Percentiles rank a stretch among this genome's conserved stretches.
These are phyloP conservation scores for Phenganax marumi DNA, from an alignment of 92 coral and sea anemone species.

Conservation along the genomic window DNA sequence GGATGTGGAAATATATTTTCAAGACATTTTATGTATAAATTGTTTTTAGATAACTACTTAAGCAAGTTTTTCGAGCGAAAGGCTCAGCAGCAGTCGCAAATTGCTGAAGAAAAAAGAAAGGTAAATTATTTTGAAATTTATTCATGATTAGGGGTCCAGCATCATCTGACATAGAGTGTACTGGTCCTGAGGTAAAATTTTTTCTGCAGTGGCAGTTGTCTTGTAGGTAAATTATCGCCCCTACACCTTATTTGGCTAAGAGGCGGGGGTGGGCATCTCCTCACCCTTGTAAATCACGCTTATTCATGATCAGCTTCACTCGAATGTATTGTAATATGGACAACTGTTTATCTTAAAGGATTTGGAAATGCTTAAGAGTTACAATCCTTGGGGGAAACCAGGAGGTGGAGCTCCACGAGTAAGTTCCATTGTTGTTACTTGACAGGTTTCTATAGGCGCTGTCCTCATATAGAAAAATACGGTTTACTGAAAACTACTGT, in stretches of 20 bases:
- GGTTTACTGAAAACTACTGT: neutral
- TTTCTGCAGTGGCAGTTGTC: too few species aligned
- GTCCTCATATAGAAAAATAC: neutral
- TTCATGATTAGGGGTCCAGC: neutral
- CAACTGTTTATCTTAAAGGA: conserved; percentile 54
- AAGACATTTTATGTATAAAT: neutral
- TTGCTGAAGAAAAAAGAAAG: conserved; percentile 71
- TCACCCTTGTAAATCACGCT: too few species aligned
- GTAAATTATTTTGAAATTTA: conserved; percentile 33
- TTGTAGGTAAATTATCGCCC: too few species aligned
- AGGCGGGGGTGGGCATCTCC: too few species aligned
- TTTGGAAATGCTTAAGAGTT: conserved; percentile 63
- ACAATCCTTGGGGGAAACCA: conserved; percentile 78
- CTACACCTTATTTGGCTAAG: too few species aligned
- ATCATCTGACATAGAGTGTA: too few species aligned
- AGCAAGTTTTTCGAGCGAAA: conserved; percentile 61
- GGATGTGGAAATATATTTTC: neutral
- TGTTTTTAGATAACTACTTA: conserved; percentile 69
- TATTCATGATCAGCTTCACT: neutral
- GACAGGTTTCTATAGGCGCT: neutral
- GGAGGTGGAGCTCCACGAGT: conserved; percentile 85
- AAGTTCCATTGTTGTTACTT: conserved; percentile 6
- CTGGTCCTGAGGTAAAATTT: too few species aligned
- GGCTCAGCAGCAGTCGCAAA: conserved; percentile 47
- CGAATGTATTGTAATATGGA: neutral